A percentile compares a stretch with the other conserved stretches of the same genome.
phyloP scores from a whole-genome alignment of 2,888 invertebrate species.

The Leptogaster cylindrica region DNA sequence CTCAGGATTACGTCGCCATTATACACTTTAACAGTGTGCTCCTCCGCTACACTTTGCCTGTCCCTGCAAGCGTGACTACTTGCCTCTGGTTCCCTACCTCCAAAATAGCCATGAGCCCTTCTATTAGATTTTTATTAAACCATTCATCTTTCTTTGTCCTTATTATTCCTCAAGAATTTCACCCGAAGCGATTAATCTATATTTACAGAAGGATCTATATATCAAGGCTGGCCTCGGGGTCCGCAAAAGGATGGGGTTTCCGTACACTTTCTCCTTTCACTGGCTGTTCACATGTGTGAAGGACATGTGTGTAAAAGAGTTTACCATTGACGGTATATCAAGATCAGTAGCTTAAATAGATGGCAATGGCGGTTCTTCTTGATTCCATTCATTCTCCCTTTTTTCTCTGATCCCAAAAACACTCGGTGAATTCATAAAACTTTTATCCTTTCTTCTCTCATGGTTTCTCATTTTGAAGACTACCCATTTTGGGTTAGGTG shows the following conservation, averaged over 20 bases:
- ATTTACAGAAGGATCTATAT: conserved; percentile 47
- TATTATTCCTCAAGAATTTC: conserved; percentile 48
- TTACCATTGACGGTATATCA: conserved; percentile 34
- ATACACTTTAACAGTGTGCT: conserved; percentile 22
- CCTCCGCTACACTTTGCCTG: conserved; percentile 26
- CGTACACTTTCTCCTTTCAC: conserved; percentile 4
- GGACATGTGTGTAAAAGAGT: conserved; percentile 32
- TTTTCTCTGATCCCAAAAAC: conserved; percentile 20
- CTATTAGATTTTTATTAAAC: conserved; percentile 49
- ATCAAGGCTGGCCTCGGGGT: conserved; percentile 39
- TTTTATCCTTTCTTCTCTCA: conserved; percentile 24
- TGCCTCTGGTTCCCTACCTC: conserved; percentile 19
- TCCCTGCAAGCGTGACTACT: conserved; percentile 7
- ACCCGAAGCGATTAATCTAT: conserved; percentile 47
- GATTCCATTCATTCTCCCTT: conserved; percentile 34
- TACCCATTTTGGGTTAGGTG: neutral
- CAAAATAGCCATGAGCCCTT: conserved; percentile 41
- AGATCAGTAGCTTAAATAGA: conserved; percentile 41
- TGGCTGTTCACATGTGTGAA: conserved; percentile 20
- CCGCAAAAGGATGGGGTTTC: neutral
- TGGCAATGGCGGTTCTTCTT: conserved; percentile 24
- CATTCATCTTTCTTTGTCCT: conserved; percentile 49
- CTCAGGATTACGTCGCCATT: conserved; percentile 26
- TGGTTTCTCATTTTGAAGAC: conserved; percentile 31
- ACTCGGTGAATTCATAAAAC: conserved; percentile 33